Percentiles rank a stretch among this genome's conserved stretches.
phyloP scores from a whole-genome alignment of 2,888 invertebrate genomes.

The Agonopterix subpropinquella region DNA sequence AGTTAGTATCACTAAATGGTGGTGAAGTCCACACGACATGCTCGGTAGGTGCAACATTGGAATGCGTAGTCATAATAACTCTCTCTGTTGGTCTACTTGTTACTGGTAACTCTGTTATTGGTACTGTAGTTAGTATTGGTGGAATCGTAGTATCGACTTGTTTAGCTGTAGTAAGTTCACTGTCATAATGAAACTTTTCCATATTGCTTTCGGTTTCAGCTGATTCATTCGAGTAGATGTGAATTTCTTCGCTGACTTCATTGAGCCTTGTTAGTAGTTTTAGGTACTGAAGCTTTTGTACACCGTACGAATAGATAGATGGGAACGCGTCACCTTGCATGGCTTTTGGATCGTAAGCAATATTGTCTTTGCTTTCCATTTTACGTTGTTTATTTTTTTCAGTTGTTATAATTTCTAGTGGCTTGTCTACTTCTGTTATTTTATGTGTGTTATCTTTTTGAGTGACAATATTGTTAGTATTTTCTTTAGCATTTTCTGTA shows the following conservation, averaged over 20 bases:
- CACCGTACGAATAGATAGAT: conserved; percentile 56
- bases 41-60: conserved; percentile 34
- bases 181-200: conserved; percentile 49
- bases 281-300: conserved; percentile 58
- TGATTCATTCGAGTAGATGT: conserved; percentile 52
- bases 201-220: conserved; percentile 35
- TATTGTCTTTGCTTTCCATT: conserved; percentile 15
- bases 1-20: conserved; percentile 39
- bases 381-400: conserved; percentile 11
- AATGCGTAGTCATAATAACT: conserved; percentile 30
- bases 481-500: conserved; percentile 2
- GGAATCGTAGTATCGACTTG: conserved; percentile 15
- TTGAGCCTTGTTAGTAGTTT: conserved; percentile 52
- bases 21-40: conserved; percentile 38
- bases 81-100: conserved; percentile 24
- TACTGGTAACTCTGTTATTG: conserved; percentile 18
- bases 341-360: conserved; percentile 57
- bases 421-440: conserved; percentile 24
- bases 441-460: conserved; percentile 9
- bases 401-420: conserved; percentile 22
- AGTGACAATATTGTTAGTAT: conserved; percentile 10
- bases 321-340: conserved; percentile 64
- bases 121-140: conserved; percentile 18
- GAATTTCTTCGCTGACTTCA: conserved; percentile 52
- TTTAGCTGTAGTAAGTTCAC: conserved; percentile 21